Evolutionary conservation across 2,888 invertebrate species (phyloP), one percentile per base, ranked within the genome.

Genomic region (Venusia cambrica): DNA sequence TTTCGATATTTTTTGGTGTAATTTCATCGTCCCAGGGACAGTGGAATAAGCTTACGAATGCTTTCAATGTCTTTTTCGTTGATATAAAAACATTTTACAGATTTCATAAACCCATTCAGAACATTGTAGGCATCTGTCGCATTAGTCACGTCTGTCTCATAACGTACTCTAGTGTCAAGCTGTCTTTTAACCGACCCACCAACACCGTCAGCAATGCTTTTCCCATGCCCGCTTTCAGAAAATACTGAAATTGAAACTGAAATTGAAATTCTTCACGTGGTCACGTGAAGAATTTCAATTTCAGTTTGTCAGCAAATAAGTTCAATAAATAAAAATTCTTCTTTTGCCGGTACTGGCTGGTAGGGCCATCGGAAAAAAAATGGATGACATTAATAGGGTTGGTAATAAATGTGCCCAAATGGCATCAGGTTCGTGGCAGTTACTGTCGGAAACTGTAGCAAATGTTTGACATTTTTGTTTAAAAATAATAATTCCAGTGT

Each of bases 331-430:
- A 41, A 30, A 49, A 49, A 30, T 33, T 41, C 5, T 41, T 39
- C 33, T 49, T 46, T 20, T 49, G 49, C 5, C 35, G 17, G 15
- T 49, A 49, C n/a, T 49, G 49, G 9, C 37, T 14, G 2, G 35
- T 25, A 2, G 42, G 39, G 1, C 44, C 41, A 25, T 49, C 46
- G 1, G 43, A 39, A 30, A 30, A 43, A 9, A 45, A 35, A 17
- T 48, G 48, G 15, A 45, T 32, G 14, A 26, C 21, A 22, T 28
- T 7, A 32, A 14, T 10, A 39, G 9, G 9, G 34, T 20, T 25
- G 39, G 30, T 6, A 19, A 19, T 9, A 31, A 24, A 12, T 40
- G 35, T 22, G 30, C 34, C 39, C 34, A 39, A 28, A 39, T 38
- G 8, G 24, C 32, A n/a, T 21, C 7, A 8, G 29, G 39, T 20